These are phyloP conservation scores for Thecocarcelia acutangulata DNA, from an alignment of 2,888 invertebrate genomes.

Conservation along the genomic window DNA sequence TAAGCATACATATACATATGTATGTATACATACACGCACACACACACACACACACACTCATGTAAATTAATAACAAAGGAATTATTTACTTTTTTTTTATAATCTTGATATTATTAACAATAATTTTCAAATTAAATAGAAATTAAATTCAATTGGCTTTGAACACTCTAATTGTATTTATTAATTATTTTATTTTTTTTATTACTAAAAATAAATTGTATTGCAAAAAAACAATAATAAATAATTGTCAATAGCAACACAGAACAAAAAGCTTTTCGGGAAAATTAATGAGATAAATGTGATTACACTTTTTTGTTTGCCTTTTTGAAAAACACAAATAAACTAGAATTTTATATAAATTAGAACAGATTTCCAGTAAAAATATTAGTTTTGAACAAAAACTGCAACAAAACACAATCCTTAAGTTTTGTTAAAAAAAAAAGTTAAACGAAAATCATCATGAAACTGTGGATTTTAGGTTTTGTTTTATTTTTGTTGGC, in stretches of 20 bases:
- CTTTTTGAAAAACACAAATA: not conserved
- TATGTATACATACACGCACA: no score
- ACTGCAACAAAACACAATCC: not conserved
- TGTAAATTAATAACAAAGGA: constrained; percentile 71
- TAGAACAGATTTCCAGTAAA: not conserved
- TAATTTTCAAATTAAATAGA: constrained; percentile 50
- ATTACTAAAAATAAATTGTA: constrained; percentile 11
- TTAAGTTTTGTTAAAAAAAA: not conserved
- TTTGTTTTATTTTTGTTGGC: constrained; percentile 10
- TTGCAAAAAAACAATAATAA: not conserved
- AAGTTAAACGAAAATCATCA: not conserved
- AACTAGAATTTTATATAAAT: constrained; percentile 55
- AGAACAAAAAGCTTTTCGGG: not conserved
- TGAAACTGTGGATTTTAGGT: constrained; percentile 18
- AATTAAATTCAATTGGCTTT: constrained; percentile 49
- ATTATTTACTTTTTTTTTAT: constrained; percentile 72
- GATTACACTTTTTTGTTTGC: no score
- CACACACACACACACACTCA: constrained; percentile 27
- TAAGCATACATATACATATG: no score
- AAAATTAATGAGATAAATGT: constrained; percentile 2
- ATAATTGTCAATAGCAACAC: not conserved
- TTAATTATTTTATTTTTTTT: constrained; percentile 17
- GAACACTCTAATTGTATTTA: constrained; percentile 48
- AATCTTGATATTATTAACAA: constrained; percentile 36
- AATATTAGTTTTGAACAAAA: constrained; percentile 27